phyloP scores from a whole-genome alignment of 2,113 vertebrate genomes.

The Archilochus colubris region DNA sequence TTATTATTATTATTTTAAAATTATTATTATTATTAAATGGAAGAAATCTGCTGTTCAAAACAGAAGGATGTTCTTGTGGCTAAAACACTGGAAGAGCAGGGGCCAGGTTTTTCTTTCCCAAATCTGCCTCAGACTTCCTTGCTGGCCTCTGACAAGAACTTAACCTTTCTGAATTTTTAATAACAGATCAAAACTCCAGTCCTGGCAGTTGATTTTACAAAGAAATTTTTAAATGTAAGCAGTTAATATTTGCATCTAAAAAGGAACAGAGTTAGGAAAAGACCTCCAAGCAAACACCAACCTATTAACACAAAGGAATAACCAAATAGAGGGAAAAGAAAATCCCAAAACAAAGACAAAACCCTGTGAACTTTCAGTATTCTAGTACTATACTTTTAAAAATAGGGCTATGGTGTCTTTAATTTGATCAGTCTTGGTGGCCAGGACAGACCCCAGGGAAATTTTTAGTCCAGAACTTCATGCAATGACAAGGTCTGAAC shows the following conservation, averaged over 20 bases:
- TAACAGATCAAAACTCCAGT: not conserved
- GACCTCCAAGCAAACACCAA: fast-evolving
- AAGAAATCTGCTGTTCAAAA: constrained; percentile 21
- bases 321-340: too few relatives aligned
- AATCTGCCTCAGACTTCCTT: constrained; percentile 2
- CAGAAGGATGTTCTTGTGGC: constrained; percentile 13
- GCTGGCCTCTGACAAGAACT: not conserved
- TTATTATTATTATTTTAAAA: too few relatives aligned
- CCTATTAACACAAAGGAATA: not conserved
- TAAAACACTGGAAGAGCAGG: not conserved
- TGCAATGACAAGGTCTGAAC: not conserved
- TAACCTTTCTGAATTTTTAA: not conserved
- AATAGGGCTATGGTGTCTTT: not conserved
- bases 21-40: not conserved
- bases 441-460: not conserved
- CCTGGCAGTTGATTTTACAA: not conserved
- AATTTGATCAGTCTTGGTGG: not conserved
- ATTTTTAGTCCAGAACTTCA: not conserved
- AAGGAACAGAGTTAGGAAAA: not conserved
- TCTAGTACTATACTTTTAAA: not conserved
- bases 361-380: not conserved
- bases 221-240: not conserved
- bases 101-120: not conserved
- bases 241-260: not conserved
- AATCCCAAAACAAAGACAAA: too few relatives aligned